These are phyloP conservation scores for Temnothorax rugatulus DNA, from an alignment of 2,888 invertebrate genomes.

Conservation along the genomic window DNA sequence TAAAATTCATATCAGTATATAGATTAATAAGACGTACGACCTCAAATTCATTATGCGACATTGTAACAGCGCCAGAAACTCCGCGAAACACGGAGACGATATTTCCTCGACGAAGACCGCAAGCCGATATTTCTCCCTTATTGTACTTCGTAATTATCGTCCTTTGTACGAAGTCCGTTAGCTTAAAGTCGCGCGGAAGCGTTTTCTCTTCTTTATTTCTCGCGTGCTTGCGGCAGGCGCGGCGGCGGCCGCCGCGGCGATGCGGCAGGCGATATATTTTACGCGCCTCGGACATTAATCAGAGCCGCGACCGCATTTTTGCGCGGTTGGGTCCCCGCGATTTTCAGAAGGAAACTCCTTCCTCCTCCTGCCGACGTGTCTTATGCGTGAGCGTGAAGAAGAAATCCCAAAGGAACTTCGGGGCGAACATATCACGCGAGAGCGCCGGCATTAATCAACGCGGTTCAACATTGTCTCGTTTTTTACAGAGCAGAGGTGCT, in stretches of 20 bases:
- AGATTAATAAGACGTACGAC: neutral
- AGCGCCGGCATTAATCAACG: slow-evolving; percentile 50
- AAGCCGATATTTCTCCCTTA: slow-evolving; percentile 35
- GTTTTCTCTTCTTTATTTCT: slow-evolving; percentile 25
- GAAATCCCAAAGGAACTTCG: slow-evolving; percentile 32
- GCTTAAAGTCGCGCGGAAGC: slow-evolving; percentile 38
- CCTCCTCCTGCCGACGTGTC: neutral
- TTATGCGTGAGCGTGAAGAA: neutral
- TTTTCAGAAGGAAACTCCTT: slow-evolving; percentile 32
- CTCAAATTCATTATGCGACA: neutral
- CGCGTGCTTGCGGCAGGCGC: neutral
- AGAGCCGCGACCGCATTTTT: slow-evolving; percentile 48
- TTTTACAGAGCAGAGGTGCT: neutral
- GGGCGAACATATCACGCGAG: slow-evolving; percentile 20
- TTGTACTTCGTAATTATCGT: slow-evolving; percentile 42
- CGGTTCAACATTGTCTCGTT: slow-evolving; percentile 46
- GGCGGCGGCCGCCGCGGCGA: neutral
- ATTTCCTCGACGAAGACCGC: slow-evolving; percentile 21
- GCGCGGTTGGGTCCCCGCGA: slow-evolving; percentile 15
- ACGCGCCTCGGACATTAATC: slow-evolving; percentile 45
- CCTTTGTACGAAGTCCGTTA: slow-evolving; percentile 40
- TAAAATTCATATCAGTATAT: neutral
- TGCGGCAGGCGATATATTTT: slow-evolving; percentile 37
- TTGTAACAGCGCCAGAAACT: neutral
- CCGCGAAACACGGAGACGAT: neutral